Evolutionary conservation across 2,797 vertebrate species (phyloP).

Genomic region (Erethizon dorsatum): DNA sequence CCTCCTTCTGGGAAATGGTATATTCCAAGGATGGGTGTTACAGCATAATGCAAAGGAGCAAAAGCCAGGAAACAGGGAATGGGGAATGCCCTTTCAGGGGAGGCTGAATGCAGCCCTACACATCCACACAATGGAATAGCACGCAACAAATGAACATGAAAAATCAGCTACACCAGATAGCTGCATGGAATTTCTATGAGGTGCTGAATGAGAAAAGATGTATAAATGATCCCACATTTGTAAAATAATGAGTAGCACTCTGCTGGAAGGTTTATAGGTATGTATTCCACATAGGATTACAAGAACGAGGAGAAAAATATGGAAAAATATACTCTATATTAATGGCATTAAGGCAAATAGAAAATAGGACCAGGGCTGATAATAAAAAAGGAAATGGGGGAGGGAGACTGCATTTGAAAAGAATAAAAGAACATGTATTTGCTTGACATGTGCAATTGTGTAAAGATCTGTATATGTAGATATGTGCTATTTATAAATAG

Average conservation of each 20-base stretch:
- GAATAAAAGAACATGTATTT: neutral
- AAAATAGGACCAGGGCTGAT: neutral
- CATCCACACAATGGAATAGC: neutral
- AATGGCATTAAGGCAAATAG: neutral
- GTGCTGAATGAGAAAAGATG: neutral
- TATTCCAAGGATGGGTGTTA: neutral
- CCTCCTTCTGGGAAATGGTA: neutral
- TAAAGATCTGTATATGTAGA: neutral
- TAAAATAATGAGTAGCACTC: neutral
- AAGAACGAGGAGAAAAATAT: neutral
- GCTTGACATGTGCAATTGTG: neutral
- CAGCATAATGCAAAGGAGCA: neutral
- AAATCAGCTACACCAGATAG: neutral
- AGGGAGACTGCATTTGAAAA: neutral
- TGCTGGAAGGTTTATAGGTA: neutral
- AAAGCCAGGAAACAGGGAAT: neutral
- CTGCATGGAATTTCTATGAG: neutral
- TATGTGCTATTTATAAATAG: neutral
- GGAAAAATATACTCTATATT: neutral
- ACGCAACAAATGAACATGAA: neutral
- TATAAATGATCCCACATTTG: neutral
- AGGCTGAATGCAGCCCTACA: neutral
- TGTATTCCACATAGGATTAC: neutral
- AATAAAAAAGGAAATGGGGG: neutral
- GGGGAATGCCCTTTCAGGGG: neutral